Conservation (phyloP, 35 echinoderm and acorn worm species). For the Heliocidaris tuberculata region DNA sequence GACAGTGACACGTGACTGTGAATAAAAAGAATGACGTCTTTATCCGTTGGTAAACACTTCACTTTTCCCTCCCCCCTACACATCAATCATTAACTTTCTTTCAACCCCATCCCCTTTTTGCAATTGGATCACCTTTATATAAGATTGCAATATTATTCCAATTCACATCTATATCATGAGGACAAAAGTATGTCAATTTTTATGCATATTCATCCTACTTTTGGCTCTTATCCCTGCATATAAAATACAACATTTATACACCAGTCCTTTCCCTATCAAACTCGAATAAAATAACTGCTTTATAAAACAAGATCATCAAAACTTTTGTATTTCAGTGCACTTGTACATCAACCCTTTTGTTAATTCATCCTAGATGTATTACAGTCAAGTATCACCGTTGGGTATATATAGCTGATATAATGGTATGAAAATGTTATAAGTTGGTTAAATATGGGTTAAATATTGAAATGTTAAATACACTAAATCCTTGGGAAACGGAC, state of each 20-base stretch:
- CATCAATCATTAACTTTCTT: not conserved
- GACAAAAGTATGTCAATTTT: no score
- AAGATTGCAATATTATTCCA: no score
- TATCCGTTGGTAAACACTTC: not conserved
- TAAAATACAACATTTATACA: no score
- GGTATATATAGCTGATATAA: not conserved
- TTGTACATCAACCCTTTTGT: no score
- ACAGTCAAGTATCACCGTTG: not conserved
- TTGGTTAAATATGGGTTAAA: not conserved
- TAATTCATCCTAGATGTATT: not conserved
- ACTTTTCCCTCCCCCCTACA: not conserved
- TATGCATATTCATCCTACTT: no score
- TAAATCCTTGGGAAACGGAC: not conserved
- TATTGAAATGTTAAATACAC: not conserved
- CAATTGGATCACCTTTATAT: not conserved
- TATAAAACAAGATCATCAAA: no score
- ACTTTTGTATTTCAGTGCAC: no score
- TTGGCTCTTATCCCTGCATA: no score
- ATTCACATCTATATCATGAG: no score
- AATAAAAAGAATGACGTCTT: slow-evolving; percentile 3
- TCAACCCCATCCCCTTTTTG: not conserved
- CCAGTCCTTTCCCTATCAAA: no score
- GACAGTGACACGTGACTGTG: not conserved
- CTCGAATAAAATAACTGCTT: no score
- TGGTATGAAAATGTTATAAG: not conserved